A percentile compares a stretch with the other conserved stretches of the same genome.
Conservation (phyloP, 1,140 invertebrate species). For the Penaeus chinensis region DNA sequence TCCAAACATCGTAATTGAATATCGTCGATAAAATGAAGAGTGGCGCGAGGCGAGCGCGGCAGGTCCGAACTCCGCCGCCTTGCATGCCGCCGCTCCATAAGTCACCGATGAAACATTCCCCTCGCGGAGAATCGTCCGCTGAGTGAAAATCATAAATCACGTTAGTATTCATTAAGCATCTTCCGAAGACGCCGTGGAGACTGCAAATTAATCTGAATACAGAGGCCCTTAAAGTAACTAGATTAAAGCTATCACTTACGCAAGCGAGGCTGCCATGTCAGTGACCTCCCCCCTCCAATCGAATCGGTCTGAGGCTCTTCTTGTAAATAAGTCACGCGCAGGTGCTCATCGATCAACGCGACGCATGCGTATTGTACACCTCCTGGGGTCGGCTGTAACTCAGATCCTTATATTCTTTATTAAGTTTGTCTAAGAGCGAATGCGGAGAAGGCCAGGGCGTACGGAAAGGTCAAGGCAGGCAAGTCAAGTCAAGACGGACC, state of each 20-base stretch:
- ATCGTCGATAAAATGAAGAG: too few relatives aligned
- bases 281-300: background rate
- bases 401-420: background rate
- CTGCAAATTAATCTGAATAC: conserved; percentile 27
- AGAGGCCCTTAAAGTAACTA: conserved; percentile 11
- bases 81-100: conserved; percentile 11
- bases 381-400: conserved; percentile 1
- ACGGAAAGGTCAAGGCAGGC: too few relatives aligned
- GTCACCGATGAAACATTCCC: conserved; percentile 3
- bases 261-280: background rate
- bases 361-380: background rate
- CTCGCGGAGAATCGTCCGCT: background rate
- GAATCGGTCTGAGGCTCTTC: background rate
- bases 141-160: conserved; percentile 33
- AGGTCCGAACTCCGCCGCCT: background rate
- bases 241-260: conserved; percentile 8
- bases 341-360: background rate
- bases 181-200: conserved; percentile 1
- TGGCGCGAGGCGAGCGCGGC: too few relatives aligned
- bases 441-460: too few relatives aligned
- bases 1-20: too few relatives aligned
- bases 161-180: conserved; percentile 39
- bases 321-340: background rate
- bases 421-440: too few relatives aligned
- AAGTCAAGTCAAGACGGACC: too few relatives aligned